Base-by-base conservation (phyloP, 1,140 invertebrate genomes). In the Sinonovacula constricta region DNA sequence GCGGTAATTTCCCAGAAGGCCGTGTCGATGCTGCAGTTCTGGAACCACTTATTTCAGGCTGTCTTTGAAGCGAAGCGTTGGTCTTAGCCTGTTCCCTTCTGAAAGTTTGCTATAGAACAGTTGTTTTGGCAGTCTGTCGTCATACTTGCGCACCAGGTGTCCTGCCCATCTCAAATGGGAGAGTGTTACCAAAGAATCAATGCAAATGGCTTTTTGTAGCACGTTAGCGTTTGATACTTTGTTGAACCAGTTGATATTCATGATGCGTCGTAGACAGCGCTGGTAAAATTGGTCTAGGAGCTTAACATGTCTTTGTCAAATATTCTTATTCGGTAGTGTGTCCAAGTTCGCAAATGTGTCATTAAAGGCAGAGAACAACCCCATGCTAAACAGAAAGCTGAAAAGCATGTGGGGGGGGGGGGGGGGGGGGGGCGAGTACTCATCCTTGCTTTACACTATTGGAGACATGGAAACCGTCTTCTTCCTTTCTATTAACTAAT, bases 81-180 rank as follows among this genome's bases (percentile, higher is more conserved):
- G 7, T 49, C 18, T 18, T 18, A 49, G 18, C 18, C 30, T 7
- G 14, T 62, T 24, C 62, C 31, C 18, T 3, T 31, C 28, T 68
- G 18, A 45, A 45, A 68, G 66, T 34, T 68, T 24, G 39, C 66
- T 45, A 53, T 53, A 68, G 15, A 68, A 14, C 22, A 68, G 22
- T 51, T 68, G 66, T 68, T 68, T 68, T 53, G 31, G 39, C 4
- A 53, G 24, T 30, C 2, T 54, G 31, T 33, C 24, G 26, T 60
- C 57, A 3, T 3, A 5, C 24, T 30, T 60, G 4, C 57, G 24
- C 7, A 33, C n/a, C 5, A 60, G 18, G 18, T 33, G 62, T 22
- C 72, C 72, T 2, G 63, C 30, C 74, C 74, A 69, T 26, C 65
- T 69, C 5, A 71, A 2, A n/a, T 68, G 74, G 12, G 45, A 10